Base-by-base conservation (phyloP, 2,888 invertebrate species). In the Plebejus melissa region DNA sequence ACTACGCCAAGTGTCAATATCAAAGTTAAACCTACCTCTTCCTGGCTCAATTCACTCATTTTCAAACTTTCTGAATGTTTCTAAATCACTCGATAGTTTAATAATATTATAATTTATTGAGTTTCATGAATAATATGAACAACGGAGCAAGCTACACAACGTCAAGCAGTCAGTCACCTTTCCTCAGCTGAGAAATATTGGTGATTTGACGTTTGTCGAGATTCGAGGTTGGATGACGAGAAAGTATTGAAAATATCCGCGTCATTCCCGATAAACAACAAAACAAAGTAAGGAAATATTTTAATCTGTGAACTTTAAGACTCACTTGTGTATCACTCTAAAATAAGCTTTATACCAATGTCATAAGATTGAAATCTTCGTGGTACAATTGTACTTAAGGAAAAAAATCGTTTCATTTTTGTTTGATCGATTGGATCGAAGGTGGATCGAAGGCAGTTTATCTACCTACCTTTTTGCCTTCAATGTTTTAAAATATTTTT, bases 31-130 rank as follows among this genome's bases (percentile, higher is more conserved):
- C 96, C 95, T 94, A 97, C 98, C 96, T 98, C 98, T 93, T 98
- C 98, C 89, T 97, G 97, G 87, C 96, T 97, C 83, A 98, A 94
- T 95, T 98, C 97, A 93, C 97, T 97, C 97, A 97, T 97, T 81
- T 80, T 88, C 84, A 82, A 81, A 80, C 79, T 80, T 82, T 80
- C 80, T 81, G 84, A 83, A 82, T 80, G 82, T 82, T 81, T 82
- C 75, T 74, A 58, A 76, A 75, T 22, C 75, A 77, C 72, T 72
- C 11, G 54, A 50, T 72, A 54, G 46, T 72, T 28, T 16, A 72
- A 16, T 54, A 72, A 16, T 32, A 32, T 72, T 72, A 32, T 32
- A 46, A 28, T 28, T 72, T 50, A 72, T 16, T 54, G 32, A 50
- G 84, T 84, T 85, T 82, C 84, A 84, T 84, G 46, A 46, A 46